Evolutionary conservation across 2,888 invertebrate species (phyloP).

Genomic region (Cancer borealis): DNA sequence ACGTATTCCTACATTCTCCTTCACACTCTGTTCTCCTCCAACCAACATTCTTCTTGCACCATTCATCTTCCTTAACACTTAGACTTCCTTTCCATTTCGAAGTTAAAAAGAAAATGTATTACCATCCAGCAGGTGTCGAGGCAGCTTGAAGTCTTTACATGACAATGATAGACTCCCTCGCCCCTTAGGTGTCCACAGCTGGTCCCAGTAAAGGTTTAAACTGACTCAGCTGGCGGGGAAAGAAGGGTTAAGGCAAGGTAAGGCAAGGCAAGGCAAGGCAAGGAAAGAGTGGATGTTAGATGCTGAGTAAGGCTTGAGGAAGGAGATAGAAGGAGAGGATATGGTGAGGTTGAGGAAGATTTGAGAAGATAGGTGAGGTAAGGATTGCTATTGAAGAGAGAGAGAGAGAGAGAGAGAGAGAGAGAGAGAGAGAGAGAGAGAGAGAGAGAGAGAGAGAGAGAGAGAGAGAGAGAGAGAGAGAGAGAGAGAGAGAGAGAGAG

Average conservation of each 20-base stretch:
- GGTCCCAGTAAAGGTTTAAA: background rate
- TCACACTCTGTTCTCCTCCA: background rate
- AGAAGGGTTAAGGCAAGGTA: background rate
- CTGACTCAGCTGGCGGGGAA: background rate
- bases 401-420: background rate
- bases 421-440: background rate
- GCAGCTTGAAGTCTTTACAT: background rate
- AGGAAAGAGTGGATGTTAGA: background rate
- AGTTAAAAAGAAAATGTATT: background rate
- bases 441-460: slow-evolving; percentile 23
- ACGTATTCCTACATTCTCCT: background rate
- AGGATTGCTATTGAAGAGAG: background rate
- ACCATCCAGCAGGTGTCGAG: background rate
- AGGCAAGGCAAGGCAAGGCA: background rate
- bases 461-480: slow-evolving; percentile 45
- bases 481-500: slow-evolving; percentile 45
- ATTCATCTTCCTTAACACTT: background rate
- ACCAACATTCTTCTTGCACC: background rate
- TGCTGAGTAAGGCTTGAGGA: background rate
- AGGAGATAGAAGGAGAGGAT: background rate
- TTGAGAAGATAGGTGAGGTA: background rate
- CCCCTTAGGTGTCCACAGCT: background rate
- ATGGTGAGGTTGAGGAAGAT: background rate
- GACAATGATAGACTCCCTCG: background rate
- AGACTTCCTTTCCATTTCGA: background rate